phyloP scores from a whole-genome alignment of 2,797 vertebrate genomes.

The Siniperca obscura region DNA sequence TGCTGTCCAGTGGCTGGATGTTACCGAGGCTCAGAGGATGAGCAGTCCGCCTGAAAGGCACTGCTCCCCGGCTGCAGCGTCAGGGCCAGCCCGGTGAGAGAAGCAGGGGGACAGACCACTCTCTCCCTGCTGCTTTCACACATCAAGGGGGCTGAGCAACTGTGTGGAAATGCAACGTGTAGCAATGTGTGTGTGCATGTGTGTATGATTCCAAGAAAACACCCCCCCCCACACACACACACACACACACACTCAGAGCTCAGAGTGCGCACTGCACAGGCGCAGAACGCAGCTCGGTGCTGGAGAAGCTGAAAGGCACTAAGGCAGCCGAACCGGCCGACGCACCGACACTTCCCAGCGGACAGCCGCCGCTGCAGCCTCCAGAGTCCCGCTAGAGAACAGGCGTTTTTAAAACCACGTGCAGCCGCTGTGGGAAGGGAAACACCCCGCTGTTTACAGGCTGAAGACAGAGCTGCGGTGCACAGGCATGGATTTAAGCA shows the following conservation, averaged over 20 bases:
- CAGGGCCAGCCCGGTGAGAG: slow-evolving; percentile 62
- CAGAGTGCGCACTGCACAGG: slow-evolving; percentile 72
- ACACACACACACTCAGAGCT: slow-evolving; percentile 49
- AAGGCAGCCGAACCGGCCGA: slow-evolving; percentile 48
- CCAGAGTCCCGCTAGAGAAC: slow-evolving; percentile 12
- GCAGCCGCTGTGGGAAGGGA: slow-evolving; percentile 60
- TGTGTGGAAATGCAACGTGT: not conserved
- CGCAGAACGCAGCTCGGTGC: slow-evolving; percentile 67
- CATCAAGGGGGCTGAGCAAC: slow-evolving; percentile 60
- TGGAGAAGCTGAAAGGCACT: slow-evolving; percentile 59
- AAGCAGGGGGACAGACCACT: slow-evolving; percentile 60
- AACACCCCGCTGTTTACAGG: slow-evolving; percentile 62
- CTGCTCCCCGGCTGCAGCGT: slow-evolving; percentile 4
- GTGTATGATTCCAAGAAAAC: slow-evolving; percentile 74
- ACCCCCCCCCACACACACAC: no score
- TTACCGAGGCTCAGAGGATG: slow-evolving; percentile 18
- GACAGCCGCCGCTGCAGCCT: slow-evolving; percentile 11
- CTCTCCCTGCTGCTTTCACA: slow-evolving; percentile 81
- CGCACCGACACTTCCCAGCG: slow-evolving; percentile 37
- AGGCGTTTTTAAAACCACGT: slow-evolving; percentile 34
- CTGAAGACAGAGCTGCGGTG: slow-evolving; percentile 53
- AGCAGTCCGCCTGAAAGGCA: slow-evolving; percentile 12
- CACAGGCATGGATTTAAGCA: slow-evolving; percentile 79
- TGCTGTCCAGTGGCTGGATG: slow-evolving; percentile 1
- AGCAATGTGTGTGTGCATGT: slow-evolving; percentile 24